Evolutionary conservation across 2,797 vertebrate species (phyloP), one percentile per base, ranked within the genome.

Genomic region (Ctenopoma kingsleyae): DNA sequence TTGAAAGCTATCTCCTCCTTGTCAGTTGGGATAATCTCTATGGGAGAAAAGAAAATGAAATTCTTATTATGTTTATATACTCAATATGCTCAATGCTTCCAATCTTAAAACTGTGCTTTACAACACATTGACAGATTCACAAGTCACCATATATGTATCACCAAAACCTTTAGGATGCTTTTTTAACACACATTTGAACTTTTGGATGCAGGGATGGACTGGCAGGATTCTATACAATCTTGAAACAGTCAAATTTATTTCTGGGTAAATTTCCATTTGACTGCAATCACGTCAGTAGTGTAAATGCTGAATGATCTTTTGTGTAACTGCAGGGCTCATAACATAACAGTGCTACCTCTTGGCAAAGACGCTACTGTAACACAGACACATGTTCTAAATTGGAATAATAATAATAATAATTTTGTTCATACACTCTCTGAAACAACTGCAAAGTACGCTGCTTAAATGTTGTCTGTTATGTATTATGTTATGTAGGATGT

Each of bases 1-100:
- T 96, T 96, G 91, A 99, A 99, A 35, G 95, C 98, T 55, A 97
- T 90, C 11, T 98, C 96, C 82, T 96, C 97, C 83, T 97, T 96
- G 92, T 98, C 97, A 13, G 97, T 99, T 76, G 96, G 90, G 55
- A 98, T 89, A 64, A 98, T 93, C 80, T 98, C 97, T 99, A 76
- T 60, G 69, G 81, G 78, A 16, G 15, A 1, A 77, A 1, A 77
- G 9, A 30, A 67, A 52, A 30, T 5, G 0, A 11, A 19, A 44
- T 5, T 5, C 15, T 32, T 16, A 22, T 44, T n/a, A 20, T 2
- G 12, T 40, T 40, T 55, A 17, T 6, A 48, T 11, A 13, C 12
- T 12, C 1, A 6, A 3, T 27, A 2, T 23, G 2, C 1, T 38
- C n/a, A n/a, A n/a, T n/a, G n/a, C n/a, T n/a, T n/a, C n/a, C n/a